Percentiles rank a stretch among this genome's conserved stretches.
Conservation (phyloP, 2,113 vertebrate genomes). For the Dendropsophus ebraccatus region DNA sequence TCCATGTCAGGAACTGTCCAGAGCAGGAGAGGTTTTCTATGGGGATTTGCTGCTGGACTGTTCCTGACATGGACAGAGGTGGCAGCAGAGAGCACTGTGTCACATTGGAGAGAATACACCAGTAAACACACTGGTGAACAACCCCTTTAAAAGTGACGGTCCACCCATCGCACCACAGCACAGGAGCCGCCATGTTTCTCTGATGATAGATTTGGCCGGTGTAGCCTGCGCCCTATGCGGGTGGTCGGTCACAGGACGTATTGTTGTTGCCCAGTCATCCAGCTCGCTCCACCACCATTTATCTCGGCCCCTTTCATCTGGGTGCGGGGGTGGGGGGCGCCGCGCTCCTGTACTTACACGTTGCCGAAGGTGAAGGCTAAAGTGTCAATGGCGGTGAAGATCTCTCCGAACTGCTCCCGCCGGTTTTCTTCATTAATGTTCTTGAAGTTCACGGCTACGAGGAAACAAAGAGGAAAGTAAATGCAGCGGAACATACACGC, state of each 20-base stretch:
- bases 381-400: constrained; percentile 91
- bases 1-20: no score
- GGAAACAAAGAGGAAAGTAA: constrained; percentile 31
- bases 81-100: no score
- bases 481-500: no score
- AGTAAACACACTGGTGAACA: no score
- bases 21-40: no score
- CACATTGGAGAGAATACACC: no score
- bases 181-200: neutral
- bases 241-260: neutral
- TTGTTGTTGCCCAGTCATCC: constrained; percentile 4
- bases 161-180: no score
- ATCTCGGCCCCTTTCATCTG: neutral
- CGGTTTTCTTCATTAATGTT: constrained; percentile 95
- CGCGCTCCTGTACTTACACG: constrained; percentile 83
- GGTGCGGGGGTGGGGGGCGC: neutral
- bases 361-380: constrained; percentile 98
- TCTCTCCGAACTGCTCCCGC: constrained; percentile 86
- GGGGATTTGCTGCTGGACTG: no score
- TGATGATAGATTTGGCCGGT: neutral
- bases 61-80: no score
- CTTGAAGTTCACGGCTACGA: constrained; percentile 91
- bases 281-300: neutral
- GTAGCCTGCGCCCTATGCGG: neutral
- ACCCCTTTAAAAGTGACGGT: no score